Percentiles rank a stretch among this genome's conserved stretches.
These are phyloP conservation scores for Chelonia mydas DNA, from an alignment of 2,797 vertebrate genomes.

Conservation along the genomic window DNA sequence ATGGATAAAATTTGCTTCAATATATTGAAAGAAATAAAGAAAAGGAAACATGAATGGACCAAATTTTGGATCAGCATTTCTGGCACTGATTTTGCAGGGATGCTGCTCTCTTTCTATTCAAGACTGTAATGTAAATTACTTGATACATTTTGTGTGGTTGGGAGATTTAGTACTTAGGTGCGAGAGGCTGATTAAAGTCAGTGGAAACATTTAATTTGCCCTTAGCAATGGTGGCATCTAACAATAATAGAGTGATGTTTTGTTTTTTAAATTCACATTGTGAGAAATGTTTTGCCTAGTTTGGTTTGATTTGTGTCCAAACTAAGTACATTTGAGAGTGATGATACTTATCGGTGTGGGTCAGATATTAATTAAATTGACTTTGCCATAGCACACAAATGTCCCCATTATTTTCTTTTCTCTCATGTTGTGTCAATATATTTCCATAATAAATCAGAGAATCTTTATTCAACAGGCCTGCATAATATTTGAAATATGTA, in stretches of 20 bases:
- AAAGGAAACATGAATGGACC: neutral
- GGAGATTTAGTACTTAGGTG: slow-evolving; percentile 1
- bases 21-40: neutral
- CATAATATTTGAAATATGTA: slow-evolving; percentile 16
- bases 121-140: slow-evolving; percentile 17
- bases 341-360: slow-evolving; percentile 54
- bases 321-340: slow-evolving; percentile 33
- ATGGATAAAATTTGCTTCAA: neutral
- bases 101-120: slow-evolving; percentile 23
- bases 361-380: slow-evolving; percentile 65
- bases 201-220: slow-evolving; percentile 26
- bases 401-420: slow-evolving; percentile 56
- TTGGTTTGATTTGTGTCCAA: slow-evolving; percentile 60
- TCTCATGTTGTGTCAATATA: slow-evolving; percentile 31
- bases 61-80: neutral
- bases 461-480: slow-evolving; percentile 44
- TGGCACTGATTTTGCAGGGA: neutral
- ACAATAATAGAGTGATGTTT: neutral
- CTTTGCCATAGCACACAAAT: slow-evolving; percentile 48
- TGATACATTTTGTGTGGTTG: slow-evolving; percentile 1
- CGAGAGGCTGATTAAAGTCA: neutral
- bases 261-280: neutral
- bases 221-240: slow-evolving; percentile 1
- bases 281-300: slow-evolving; percentile 45
- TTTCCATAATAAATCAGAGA: slow-evolving; percentile 55